phyloP scores from a whole-genome alignment of 2,113 vertebrate species.

The Delphinapterus leucas region DNA sequence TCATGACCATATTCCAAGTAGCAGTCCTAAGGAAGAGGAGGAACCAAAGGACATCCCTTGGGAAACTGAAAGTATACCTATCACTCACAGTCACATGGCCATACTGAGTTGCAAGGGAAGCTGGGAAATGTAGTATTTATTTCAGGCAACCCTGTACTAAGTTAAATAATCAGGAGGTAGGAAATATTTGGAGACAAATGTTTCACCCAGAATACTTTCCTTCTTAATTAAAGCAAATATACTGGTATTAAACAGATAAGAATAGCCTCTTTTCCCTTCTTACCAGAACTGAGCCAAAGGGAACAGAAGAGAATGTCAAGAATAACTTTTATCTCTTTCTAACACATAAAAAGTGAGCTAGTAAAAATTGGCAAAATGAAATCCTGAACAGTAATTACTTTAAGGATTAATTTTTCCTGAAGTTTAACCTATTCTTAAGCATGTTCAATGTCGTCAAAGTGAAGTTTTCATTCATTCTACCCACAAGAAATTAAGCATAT shows the following conservation, averaged over 20 bases:
- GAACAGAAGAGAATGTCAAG: not conserved
- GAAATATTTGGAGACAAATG: conserved; percentile 30
- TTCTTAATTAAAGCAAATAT: conserved; percentile 20
- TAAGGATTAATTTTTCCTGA: not conserved
- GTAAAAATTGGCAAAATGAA: not conserved
- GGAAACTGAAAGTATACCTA: not conserved
- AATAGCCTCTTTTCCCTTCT: not conserved
- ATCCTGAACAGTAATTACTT: not conserved
- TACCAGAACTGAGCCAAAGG: not conserved
- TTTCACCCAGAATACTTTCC: not conserved
- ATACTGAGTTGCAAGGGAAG: not conserved
- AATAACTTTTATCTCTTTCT: conserved; percentile 29
- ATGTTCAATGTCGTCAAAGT: not conserved
- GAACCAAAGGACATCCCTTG: not conserved
- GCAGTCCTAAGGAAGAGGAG: not conserved
- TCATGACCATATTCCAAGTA: not conserved
- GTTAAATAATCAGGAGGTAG: not conserved
- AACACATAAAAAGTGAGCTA: not conserved
- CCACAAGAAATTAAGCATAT: not conserved
- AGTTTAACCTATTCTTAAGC: not conserved
- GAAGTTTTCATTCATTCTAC: not conserved
- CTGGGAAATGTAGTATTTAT: not conserved
- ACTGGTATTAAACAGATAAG: not conserved
- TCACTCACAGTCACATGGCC: not conserved
- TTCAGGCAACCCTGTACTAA: not conserved